Evolutionary conservation across 2,888 invertebrate species (phyloP).

Genomic region (Rapana venosa): DNA sequence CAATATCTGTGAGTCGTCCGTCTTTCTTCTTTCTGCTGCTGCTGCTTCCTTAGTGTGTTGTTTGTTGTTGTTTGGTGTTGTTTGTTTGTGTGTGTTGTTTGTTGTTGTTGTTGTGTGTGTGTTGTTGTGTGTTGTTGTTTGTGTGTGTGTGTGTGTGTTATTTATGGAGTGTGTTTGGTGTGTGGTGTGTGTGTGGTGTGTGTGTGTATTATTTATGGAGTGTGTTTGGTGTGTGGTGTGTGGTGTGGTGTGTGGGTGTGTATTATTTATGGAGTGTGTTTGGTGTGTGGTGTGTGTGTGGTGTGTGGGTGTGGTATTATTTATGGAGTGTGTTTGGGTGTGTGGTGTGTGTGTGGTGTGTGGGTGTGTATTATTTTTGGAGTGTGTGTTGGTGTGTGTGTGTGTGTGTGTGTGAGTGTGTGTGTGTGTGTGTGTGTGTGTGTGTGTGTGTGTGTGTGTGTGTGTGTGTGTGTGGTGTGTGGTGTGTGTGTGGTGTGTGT

Average conservation of each 20-base stretch:
- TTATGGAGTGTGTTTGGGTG: neutral
- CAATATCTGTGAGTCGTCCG: slow-evolving; percentile 21
- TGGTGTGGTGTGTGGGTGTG: neutral
- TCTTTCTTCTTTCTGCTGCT: too few relatives aligned
- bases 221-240: neutral
- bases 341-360: neutral
- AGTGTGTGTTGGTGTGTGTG: slow-evolving; percentile 1
- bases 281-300: neutral
- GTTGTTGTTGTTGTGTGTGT: neutral
- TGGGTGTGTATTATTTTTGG: too few relatives aligned
- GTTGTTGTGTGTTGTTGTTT: neutral
- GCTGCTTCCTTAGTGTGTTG: too few relatives aligned
- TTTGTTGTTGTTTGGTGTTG: too few relatives aligned
- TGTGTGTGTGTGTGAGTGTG: slow-evolving; percentile 17
- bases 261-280: neutral
- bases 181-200: too few relatives aligned
- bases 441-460: neutral
- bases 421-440: slow-evolving; percentile 11
- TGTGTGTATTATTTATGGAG: neutral
- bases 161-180: neutral
- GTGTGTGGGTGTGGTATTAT: neutral
- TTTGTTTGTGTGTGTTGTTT: neutral
- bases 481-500: too few relatives aligned
- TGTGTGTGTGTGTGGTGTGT: too few relatives aligned
- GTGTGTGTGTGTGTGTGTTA: neutral